Conservation (phyloP, 2,888 invertebrate genomes). For the Ferrisia virgata region DNA sequence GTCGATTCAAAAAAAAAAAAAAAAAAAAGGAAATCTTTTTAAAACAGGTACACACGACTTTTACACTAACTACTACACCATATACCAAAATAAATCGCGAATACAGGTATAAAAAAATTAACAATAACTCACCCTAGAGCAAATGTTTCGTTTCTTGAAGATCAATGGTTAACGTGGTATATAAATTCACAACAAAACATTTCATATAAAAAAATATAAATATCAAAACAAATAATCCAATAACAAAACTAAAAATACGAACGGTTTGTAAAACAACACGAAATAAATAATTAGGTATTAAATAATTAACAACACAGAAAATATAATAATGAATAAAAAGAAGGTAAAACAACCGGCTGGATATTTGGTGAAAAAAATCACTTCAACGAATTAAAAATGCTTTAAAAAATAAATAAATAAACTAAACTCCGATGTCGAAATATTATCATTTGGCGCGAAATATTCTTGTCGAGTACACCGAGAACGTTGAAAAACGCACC, state of each 20-base stretch:
- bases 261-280: neutral
- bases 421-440: neutral
- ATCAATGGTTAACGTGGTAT: neutral
- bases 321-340: neutral
- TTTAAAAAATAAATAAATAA: neutral
- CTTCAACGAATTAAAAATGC: neutral
- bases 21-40: neutral
- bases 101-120: neutral
- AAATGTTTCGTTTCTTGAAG: neutral
- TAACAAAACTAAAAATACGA: neutral
- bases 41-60: neutral
- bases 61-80: too few relatives aligned
- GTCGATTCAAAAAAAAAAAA: too few relatives aligned
- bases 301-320: neutral
- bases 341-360: neutral
- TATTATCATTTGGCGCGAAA: constrained; percentile 30
- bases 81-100: neutral
- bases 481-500: constrained; percentile 37
- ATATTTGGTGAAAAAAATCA: neutral
- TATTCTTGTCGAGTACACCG: neutral
- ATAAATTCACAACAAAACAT: neutral
- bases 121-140: neutral
- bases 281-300: too few relatives aligned
- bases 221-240: neutral
- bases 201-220: too few relatives aligned